Evolutionary conservation across 1,140 invertebrate species (phyloP), one percentile per base, ranked within the genome.

Genomic region (Uloborus diversus): DNA sequence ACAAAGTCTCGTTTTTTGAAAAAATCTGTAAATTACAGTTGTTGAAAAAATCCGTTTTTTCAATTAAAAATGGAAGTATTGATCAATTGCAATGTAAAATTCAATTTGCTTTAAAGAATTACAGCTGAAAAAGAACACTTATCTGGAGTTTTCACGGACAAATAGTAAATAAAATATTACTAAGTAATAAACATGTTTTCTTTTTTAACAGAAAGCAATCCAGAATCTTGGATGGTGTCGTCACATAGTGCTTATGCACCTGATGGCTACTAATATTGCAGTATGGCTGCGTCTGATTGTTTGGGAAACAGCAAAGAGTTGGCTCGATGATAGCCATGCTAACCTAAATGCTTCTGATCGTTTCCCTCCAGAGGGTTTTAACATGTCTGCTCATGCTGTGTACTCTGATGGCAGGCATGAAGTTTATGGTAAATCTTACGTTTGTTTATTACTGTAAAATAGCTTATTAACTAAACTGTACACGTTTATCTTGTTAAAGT

Each of bases 261-360:
- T 91, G 14, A 88, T 90, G 4, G 90, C 90, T 0, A 90, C 90
- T 0, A 91, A 91, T 82, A 83, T 91, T 7, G 89, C 90, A 0
- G 84, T 91, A 25, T 91, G 90, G 90, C 84, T 88, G 13, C 87
- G 90, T n/a, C 84, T 90, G n/a, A 86, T 91, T 17, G 88, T 90
- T 28, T 90, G 90, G 90, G 90, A 91, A 81, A 88, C 88, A 2
- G 84, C 84, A 11, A 83, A 81, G 49, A 85, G 82, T 28, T 85
- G 83, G 83, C 80, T 85, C 11, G 69, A 82, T 35, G 65, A 81
- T 51, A 82, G 61, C 5, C 85, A 86, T 57, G 20, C 33, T 2
- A 37, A 14, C 30, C 25, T 65, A 17, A 81, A 66, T 69, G 32
- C 73, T 33, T 49, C 57, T 13, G 57, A 78, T 23, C 56, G 30